These are phyloP conservation scores for Ophion obscuratus DNA, from an alignment of 2,888 invertebrate genomes.

Conservation along the genomic window DNA sequence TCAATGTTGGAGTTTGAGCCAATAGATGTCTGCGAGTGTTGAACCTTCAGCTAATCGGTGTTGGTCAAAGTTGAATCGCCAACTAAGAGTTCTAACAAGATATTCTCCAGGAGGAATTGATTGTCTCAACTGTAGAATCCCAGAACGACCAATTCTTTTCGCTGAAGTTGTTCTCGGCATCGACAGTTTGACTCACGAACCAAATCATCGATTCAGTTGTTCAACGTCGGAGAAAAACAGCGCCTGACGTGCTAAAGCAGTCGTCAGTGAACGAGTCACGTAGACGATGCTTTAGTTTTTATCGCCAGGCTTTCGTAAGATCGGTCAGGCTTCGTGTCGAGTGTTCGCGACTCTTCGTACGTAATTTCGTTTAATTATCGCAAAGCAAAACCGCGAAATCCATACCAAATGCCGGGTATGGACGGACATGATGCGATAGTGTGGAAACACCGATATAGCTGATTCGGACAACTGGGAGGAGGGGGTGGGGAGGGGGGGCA, in stretches of 20 bases:
- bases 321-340: background rate
- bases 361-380: constrained; percentile 72
- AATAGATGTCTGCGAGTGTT: background rate
- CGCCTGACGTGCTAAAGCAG: background rate
- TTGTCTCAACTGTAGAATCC: no score
- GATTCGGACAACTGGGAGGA: constrained; percentile 23
- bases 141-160: no score
- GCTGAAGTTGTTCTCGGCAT: no score
- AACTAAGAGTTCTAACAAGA: no score
- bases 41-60: background rate
- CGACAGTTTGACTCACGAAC: no score
- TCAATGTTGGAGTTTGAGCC: background rate
- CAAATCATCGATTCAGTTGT: background rate
- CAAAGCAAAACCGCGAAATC: constrained; percentile 68
- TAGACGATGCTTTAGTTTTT: background rate
- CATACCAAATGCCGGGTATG: constrained; percentile 30
- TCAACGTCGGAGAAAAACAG: background rate
- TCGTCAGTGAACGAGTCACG: background rate
- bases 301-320: constrained; percentile 29
- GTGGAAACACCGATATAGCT: constrained; percentile 41
- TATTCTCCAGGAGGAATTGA: no score
- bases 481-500: constrained; percentile 38
- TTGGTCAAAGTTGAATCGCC: background rate
- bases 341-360: constrained; percentile 52
- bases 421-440: constrained; percentile 34